Conservation (phyloP, 2,797 vertebrate species). For the Propithecus deckenii region DNA sequence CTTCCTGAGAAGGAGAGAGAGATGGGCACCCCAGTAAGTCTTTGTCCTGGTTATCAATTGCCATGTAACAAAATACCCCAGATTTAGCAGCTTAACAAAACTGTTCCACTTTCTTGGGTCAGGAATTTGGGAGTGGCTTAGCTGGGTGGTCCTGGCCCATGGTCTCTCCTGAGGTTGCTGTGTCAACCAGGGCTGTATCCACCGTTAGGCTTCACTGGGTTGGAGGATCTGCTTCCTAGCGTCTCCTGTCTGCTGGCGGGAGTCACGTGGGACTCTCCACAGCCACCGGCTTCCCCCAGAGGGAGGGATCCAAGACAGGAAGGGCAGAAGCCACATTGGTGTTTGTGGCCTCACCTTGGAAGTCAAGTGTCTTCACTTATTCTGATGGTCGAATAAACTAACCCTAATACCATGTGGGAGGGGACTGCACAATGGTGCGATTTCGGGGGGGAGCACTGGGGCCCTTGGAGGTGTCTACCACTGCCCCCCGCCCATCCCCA, state of each 20-base stretch:
- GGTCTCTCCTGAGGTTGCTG: rapidly evolving
- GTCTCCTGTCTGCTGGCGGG: background rate
- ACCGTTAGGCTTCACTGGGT: rapidly evolving
- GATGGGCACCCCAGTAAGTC: background rate
- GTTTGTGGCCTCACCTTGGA: background rate
- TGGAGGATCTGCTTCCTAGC: rapidly evolving
- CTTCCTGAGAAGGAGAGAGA: background rate
- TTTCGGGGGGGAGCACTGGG: background rate
- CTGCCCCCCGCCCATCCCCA: rapidly evolving
- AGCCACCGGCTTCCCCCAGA: background rate
- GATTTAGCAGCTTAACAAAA: background rate
- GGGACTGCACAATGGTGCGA: rapidly evolving
- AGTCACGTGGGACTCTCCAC: background rate
- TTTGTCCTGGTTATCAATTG: rapidly evolving
- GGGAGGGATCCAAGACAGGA: background rate
- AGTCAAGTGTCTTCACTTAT: background rate
- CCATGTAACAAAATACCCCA: background rate
- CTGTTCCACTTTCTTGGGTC: background rate
- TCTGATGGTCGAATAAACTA: background rate
- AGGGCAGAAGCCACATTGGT: background rate
- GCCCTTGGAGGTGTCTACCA: background rate
- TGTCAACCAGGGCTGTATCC: background rate
- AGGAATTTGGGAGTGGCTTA: background rate
- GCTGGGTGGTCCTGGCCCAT: rapidly evolving
- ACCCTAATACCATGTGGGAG: rapidly evolving